Base-by-base conservation (phyloP, 2,888 invertebrate genomes). In the Drosophila atroscutellata region DNA sequence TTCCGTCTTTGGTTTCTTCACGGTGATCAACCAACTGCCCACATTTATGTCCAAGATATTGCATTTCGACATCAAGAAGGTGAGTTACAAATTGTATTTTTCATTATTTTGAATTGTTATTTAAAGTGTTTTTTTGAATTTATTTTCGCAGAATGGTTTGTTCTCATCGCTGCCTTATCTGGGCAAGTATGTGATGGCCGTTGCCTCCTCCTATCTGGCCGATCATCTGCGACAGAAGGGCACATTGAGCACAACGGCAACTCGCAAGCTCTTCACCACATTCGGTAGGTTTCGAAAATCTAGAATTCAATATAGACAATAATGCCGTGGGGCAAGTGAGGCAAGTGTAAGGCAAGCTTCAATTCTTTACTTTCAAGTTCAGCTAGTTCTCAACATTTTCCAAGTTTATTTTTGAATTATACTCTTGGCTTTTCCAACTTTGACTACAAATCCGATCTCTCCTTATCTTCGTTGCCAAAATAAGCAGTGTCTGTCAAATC, bases 1-100 rank as follows among this genome's bases (percentile, higher is more conserved):
- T 64, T 97, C 97, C 8, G 97, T 97, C 55, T 98, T 97, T 93
- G 96, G 97, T 0, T 97, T 97, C 94, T 97, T 97, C 93, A 97
- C 97, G 15, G 96, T 98, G 37, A 95, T 97, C 80, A 97, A 97
- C 93, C 97, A 97, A 90, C 94, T 98, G 86, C 98, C 98, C 8
- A 97, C 96, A 2, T 98, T 96, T 92, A 96, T 97, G 95, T 96
- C 97, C 92, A 95, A 95, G 89, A 96, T 97, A 78, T 94, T 97
- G 58, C 94, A 95, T 75, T 97, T 95, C 89, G 94, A 96, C 89
- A 97, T 97, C 86, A 97, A 97, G 93, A 94, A 95, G 92, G 96
- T 96, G 84, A 28, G 75, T 34, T 36, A 0, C 15, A 0, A 7
- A 1, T 45, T 45, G 18, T 6, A 2, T 8, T 18, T 1, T 20